Evolutionary conservation across 2,113 vertebrate species (phyloP), one percentile per base, ranked within the genome.

Genomic region (Xiphophorus hellerii): DNA sequence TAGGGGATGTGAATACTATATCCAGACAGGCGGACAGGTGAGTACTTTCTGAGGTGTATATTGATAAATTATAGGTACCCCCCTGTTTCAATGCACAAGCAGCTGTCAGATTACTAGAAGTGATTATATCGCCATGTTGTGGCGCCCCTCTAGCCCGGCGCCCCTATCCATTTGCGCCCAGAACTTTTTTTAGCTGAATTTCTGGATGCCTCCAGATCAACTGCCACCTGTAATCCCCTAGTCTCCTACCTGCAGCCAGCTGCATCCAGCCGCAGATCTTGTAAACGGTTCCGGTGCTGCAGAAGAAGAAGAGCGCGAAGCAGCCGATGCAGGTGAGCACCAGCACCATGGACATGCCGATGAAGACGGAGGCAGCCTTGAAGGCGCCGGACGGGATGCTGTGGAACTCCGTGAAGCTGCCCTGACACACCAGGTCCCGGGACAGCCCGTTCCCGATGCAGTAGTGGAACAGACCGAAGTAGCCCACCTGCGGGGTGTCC

Each of bases 261-360:
- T 99, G 98, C 96, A 99, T 98, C 98, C 98, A 99, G 87, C 97
- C 98, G 86, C 98, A 99, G 95, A 98, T 98, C 95, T 99, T 99
- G 88, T 99, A 99, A 85, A 98, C 98, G 25, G 97, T 99, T 66
- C 97, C 97, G 65, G 97, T 98, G 94, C 97, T 97, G 95, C 98
- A 99, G 96, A 99, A 99, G 95, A 99, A 99, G 96, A 99, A 99
- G 89, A 99, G 97, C 61, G 94, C 92, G 91, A 99, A 99, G 95
- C 96, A 98, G 84, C 93, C 93, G 93, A 99, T 99, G 94, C 97
- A 99, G 92, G 95, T 93, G 89, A 99, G 95, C 77, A 97, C 96
- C 92, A 99, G 95, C 92, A 94, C 94, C 97, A 99, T 98, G 94
- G 98, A 99, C 92, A 96, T 96, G 87, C 96, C 97, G 89, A 99